Percentiles rank a stretch among this genome's conserved stretches.
These are phyloP conservation scores for Eledone cirrhosa DNA, from an alignment of 2,888 invertebrate genomes.

Conservation along the genomic window DNA sequence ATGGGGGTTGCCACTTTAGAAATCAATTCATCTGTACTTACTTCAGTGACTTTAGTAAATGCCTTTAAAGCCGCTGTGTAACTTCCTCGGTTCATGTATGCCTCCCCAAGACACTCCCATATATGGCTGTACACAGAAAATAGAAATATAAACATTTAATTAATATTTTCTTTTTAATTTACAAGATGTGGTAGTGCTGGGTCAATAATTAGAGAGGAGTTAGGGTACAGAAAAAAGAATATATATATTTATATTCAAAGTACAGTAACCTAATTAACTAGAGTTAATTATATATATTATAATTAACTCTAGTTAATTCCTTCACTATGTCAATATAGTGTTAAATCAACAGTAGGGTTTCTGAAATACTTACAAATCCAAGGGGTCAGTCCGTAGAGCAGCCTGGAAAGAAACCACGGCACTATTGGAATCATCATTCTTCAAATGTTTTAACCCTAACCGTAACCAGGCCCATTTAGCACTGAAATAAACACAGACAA, in stretches of 20 bases:
- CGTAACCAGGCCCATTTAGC: slow-evolving; percentile 84
- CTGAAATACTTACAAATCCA: slow-evolving; percentile 72
- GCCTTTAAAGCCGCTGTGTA: slow-evolving; percentile 88
- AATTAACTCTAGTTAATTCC: too few species aligned
- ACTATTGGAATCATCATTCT: slow-evolving; percentile 76
- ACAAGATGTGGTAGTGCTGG: neutral
- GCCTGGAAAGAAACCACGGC: slow-evolving; percentile 81
- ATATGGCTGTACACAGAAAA: slow-evolving; percentile 67
- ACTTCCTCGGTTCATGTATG: slow-evolving; percentile 88
- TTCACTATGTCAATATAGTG: too few species aligned
- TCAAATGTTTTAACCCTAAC: slow-evolving; percentile 82
- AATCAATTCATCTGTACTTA: slow-evolving; percentile 70
- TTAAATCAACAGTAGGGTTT: too few species aligned
- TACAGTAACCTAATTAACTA: too few species aligned
- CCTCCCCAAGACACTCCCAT: slow-evolving; percentile 91
- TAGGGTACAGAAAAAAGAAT: too few species aligned
- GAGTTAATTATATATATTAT: too few species aligned
- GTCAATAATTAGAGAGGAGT: too few species aligned
- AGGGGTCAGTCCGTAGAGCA: slow-evolving; percentile 69
- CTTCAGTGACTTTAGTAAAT: slow-evolving; percentile 79
- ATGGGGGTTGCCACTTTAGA: too few species aligned
- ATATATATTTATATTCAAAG: too few species aligned
- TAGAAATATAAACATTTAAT: neutral
- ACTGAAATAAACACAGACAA: slow-evolving; percentile 59
- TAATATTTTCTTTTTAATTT: neutral